Conservation (phyloP, 2,797 vertebrate species). For the Aldrovandia affinis region DNA sequence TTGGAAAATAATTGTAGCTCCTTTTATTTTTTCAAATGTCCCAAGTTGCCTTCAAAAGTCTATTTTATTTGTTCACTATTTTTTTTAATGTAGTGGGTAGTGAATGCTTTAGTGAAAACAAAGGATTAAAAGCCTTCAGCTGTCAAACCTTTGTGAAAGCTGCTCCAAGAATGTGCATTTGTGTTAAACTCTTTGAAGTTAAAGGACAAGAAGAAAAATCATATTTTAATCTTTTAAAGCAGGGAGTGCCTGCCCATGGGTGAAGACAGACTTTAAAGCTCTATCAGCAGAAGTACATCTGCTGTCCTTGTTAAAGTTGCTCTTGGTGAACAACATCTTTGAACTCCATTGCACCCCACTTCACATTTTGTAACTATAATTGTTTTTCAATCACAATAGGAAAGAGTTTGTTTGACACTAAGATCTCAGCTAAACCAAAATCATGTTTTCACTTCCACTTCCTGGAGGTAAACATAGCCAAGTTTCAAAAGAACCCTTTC, state of each 20-base stretch:
- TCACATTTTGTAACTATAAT: conserved; percentile 27
- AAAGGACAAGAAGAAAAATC: conserved; percentile 23
- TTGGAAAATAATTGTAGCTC: neutral
- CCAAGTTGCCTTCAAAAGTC: neutral
- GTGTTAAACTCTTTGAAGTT: conserved; percentile 36
- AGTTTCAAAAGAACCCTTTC: neutral
- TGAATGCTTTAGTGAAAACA: neutral
- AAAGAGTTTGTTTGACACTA: neutral
- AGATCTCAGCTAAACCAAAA: conserved; percentile 18
- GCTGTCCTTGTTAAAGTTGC: neutral
- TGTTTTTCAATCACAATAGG: conserved; percentile 25
- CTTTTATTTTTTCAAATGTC: neutral
- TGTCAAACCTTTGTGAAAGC: neutral
- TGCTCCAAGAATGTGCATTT: conserved; percentile 22
- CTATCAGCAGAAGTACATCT: conserved; percentile 23
- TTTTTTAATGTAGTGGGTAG: neutral
- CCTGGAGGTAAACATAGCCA: neutral
- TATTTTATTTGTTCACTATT: neutral
- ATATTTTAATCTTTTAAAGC: conserved; percentile 25
- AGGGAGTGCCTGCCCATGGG: conserved; percentile 26
- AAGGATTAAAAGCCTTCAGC: neutral
- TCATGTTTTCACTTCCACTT: neutral
- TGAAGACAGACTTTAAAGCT: conserved; percentile 23
- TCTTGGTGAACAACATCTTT: conserved; percentile 26
- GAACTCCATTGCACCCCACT: conserved; percentile 24